Base-by-base conservation (phyloP, 2,888 invertebrate species). In the Parnassius orleans region DNA sequence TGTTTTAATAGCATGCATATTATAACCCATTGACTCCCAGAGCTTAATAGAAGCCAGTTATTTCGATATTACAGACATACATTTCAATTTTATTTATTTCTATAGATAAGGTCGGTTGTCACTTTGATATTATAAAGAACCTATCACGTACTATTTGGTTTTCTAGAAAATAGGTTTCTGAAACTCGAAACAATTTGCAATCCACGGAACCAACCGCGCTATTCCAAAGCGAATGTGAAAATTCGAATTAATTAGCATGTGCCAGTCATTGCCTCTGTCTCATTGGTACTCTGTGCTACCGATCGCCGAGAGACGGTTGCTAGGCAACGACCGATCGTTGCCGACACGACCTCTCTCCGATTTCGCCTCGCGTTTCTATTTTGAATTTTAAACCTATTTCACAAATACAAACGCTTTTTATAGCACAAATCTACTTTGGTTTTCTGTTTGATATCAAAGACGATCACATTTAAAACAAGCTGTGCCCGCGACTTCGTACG, bases 251-350 rank as follows among this genome's bases (percentile, higher is more conserved):
- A 73, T 71, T 66, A 73, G 64, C 66, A 65, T 54, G 24, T 42
- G n/a, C 42, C 44, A 57, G 67, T 70, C 63, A 69, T 66, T 69
- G 68, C 65, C 62, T 69, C 67, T 68, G 64, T 65, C 48, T 52
- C 46, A 47, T 58, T 57, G 55, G 44, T 65, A 50, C 66, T 68
- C 70, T 70, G 67, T 66, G 69, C 63, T 41, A 47, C 46, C 60
- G 59, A 70, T 71, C 69, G 68, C 74, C 71, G 70, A 69, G 80
- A 73, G 77, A 75, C 72, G 69, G 84, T 84, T 82, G 83, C 84
- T 76, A 78, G 72, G 84, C 81, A 77, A 83, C 83, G 68, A 57
- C 63, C 77, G 79, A 79, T 81, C 81, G 80, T 75, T 78, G 74
- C 76, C 78, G 73, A 66, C 72, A 72, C 74, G 72, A 72, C 66